phyloP scores from a whole-genome alignment of 2,797 vertebrate genomes.

The Botia almorhae region DNA sequence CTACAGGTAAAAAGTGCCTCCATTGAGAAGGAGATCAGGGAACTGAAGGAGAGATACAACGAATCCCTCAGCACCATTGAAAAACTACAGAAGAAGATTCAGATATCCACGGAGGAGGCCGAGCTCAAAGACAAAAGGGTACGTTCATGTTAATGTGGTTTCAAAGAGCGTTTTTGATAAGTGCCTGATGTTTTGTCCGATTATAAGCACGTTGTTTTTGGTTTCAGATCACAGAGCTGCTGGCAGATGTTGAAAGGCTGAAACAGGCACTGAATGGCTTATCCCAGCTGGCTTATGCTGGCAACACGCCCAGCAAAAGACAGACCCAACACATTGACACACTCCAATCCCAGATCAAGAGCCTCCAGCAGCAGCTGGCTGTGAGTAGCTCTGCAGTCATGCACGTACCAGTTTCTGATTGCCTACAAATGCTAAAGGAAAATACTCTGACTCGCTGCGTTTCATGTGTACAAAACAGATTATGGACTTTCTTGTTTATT shows the following conservation, averaged over 20 bases:
- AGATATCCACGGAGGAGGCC: slow-evolving; percentile 89
- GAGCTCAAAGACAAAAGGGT: slow-evolving; percentile 99
- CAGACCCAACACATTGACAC: slow-evolving; percentile 86
- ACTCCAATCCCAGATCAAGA: slow-evolving; percentile 89
- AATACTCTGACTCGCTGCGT: not conserved
- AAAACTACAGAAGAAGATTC: slow-evolving; percentile 90
- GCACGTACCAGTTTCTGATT: not conserved
- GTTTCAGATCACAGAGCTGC: slow-evolving; percentile 90
- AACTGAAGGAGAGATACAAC: slow-evolving; percentile 89
- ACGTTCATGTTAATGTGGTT: slow-evolving; percentile 21
- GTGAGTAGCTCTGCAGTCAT: slow-evolving; percentile 79
- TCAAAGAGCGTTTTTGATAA: not conserved
- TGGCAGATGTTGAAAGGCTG: slow-evolving; percentile 90
- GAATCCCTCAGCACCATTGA: slow-evolving; percentile 85
- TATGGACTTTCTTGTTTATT: not conserved
- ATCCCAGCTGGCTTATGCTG: slow-evolving; percentile 89
- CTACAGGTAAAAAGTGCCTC: slow-evolving; percentile 79
- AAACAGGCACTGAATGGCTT: slow-evolving; percentile 92
- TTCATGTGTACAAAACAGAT: not conserved
- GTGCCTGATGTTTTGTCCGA: not conserved
- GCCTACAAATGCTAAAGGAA: not conserved
- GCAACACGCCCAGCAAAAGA: slow-evolving; percentile 84
- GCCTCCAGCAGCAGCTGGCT: slow-evolving; percentile 93
- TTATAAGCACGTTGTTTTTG: slow-evolving; percentile 45
- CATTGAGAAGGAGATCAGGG: slow-evolving; percentile 88